These are phyloP conservation scores for Rousettus madagascariensis DNA, from an alignment of 2,797 vertebrate genomes.

Conservation along the genomic window DNA sequence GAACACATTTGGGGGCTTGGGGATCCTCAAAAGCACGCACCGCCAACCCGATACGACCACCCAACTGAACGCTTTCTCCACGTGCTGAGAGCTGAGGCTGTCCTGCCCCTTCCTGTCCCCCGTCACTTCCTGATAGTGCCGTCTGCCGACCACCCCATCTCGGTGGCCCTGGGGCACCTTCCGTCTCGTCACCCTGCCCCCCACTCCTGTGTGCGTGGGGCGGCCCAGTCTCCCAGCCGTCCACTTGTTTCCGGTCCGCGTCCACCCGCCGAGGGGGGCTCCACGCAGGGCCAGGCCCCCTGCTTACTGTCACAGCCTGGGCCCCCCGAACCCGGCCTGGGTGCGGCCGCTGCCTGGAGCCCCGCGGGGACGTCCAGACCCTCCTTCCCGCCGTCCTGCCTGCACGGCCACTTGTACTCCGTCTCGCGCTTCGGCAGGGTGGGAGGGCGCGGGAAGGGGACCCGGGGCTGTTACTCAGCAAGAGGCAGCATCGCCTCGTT, in stretches of 20 bases:
- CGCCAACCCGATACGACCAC: fast-evolving
- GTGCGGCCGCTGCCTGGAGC: too few relatives aligned
- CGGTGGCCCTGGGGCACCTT: not conserved
- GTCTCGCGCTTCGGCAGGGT: fast-evolving
- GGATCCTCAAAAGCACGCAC: fast-evolving
- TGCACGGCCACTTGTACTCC: too few relatives aligned
- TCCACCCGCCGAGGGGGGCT: not conserved
- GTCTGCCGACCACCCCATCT: not conserved
- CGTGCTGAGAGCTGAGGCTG: not conserved
- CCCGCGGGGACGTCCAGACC: not conserved
- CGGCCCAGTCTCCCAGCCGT: not conserved
- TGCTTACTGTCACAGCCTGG: too few relatives aligned
- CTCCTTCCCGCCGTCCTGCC: not conserved
- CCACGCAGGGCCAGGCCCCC: not conserved
- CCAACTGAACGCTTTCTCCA: not conserved
- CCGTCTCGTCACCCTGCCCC: not conserved
- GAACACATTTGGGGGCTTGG: not conserved
- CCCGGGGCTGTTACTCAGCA: too few relatives aligned
- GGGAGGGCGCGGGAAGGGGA: too few relatives aligned
- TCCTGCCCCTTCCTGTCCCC: not conserved
- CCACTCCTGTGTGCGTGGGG: fast-evolving
- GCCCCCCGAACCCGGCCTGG: too few relatives aligned
- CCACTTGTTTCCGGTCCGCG: not conserved
- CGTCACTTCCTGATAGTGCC: not conserved
- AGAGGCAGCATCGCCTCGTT: too few relatives aligned